Conservation (phyloP, 1,140 invertebrate genomes). For the Ostrea edulis region DNA sequence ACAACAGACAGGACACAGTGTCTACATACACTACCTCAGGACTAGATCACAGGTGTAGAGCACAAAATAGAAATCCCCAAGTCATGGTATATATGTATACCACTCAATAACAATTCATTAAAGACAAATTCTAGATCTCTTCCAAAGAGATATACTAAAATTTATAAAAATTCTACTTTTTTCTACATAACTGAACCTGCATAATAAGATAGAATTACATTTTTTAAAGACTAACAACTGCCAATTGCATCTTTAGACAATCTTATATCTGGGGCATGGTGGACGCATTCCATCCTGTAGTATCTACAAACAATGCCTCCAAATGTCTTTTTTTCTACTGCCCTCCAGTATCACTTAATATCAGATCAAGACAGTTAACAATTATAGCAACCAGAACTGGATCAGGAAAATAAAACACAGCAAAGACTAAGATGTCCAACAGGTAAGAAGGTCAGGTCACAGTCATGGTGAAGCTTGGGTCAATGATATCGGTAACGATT, state of each 20-base stretch:
- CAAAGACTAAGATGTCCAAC: conserved; percentile 35
- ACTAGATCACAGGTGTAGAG: background rate
- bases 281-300: background rate
- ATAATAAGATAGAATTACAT: background rate
- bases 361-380: background rate
- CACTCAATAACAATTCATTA: background rate
- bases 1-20: conserved; percentile 15
- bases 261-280: background rate
- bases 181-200: background rate
- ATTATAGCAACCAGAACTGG: conserved; percentile 26
- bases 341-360: conserved; percentile 2
- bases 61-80: background rate
- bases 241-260: background rate
- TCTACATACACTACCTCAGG: conserved; percentile 30
- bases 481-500: conserved; percentile 59
- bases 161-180: background rate
- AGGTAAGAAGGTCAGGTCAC: conserved; percentile 43
- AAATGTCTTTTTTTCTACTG: background rate
- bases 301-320: background rate
- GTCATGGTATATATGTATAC: background rate
- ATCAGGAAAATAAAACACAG: conserved; percentile 35
- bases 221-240: background rate
- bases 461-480: conserved; percentile 44
- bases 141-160: background rate
- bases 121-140: background rate